Percentiles rank a stretch among this genome's conserved stretches.
Conservation (phyloP, 2,797 vertebrate species). For the Anguilla megastoma region DNA sequence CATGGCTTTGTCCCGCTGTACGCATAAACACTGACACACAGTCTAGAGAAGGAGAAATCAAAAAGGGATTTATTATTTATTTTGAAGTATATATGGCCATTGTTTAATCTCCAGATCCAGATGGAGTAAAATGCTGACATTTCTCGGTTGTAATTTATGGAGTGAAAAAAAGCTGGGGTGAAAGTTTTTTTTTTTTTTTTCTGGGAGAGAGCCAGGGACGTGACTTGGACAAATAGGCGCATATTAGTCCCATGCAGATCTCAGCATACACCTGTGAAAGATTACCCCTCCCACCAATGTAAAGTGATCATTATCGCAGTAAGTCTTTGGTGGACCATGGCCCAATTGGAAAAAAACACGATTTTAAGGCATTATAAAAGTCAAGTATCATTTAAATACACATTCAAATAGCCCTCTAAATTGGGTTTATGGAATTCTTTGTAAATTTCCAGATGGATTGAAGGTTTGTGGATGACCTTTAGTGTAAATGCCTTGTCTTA, state of each 20-base stretch:
- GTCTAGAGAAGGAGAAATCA: not conserved
- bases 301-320: not conserved
- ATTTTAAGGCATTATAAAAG: conserved; percentile 8
- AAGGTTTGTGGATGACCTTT: not conserved
- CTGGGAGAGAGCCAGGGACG: not conserved
- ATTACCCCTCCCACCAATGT: conserved; percentile 23
- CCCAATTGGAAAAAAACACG: not conserved
- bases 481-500: not conserved
- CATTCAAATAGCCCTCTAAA: conserved; percentile 1
- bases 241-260: conserved; percentile 30
- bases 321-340: not conserved
- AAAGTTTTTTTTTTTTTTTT: not conserved
- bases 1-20: not conserved
- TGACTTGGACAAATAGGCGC: not conserved
- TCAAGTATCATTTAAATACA: conserved; percentile 4
- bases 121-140: not conserved
- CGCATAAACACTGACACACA: not conserved
- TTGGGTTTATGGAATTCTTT: conserved; percentile 1
- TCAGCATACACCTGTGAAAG: conserved; percentile 36
- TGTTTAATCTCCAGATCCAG: conserved; percentile 13
- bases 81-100: not conserved
- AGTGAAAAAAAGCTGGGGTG: not conserved
- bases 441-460: not conserved
- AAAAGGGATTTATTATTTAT: not conserved
- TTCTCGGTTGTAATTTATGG: not conserved